phyloP scores from a whole-genome alignment of 2,888 invertebrate genomes.

The Drosophila mulleri region DNA sequence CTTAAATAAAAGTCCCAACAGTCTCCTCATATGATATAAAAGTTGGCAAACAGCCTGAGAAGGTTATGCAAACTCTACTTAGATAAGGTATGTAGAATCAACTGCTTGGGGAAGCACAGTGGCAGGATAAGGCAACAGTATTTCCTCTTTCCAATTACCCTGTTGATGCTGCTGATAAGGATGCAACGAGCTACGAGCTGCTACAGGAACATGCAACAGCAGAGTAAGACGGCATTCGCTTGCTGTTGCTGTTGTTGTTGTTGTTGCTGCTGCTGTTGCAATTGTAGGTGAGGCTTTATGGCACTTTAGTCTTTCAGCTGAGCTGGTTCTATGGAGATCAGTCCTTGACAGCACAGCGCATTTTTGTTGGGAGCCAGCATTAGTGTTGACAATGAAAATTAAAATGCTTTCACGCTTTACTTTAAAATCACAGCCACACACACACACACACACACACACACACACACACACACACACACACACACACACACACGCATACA shows the following conservation, averaged over 20 bases:
- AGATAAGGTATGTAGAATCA: not conserved
- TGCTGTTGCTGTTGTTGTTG: not conserved
- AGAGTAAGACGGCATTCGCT: not conserved
- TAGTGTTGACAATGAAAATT: slow-evolving; percentile 54
- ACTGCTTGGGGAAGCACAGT: slow-evolving; percentile 1
- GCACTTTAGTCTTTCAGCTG: slow-evolving; percentile 22
- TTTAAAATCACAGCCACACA: not conserved
- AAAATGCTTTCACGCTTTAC: slow-evolving; percentile 24
- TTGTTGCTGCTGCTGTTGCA: not conserved
- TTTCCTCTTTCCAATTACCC: slow-evolving; percentile 14
- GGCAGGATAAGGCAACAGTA: slow-evolving; percentile 13
- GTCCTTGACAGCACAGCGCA: not conserved
- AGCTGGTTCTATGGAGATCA: not conserved
- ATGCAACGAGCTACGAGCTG: slow-evolving; percentile 12
- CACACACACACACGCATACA: not conserved
- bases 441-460: not conserved
- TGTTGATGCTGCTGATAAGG: slow-evolving; percentile 29
- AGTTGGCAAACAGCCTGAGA: slow-evolving; percentile 5
- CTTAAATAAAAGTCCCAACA: not conserved
- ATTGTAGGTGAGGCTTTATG: slow-evolving; percentile 33
- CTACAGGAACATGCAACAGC: not conserved
- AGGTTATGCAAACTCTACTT: not conserved
- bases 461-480: not conserved
- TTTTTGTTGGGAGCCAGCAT: slow-evolving; percentile 38
- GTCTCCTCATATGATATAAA: not conserved